Base-by-base conservation (phyloP, 2,888 invertebrate species). In the Drosophila macrospina region DNA sequence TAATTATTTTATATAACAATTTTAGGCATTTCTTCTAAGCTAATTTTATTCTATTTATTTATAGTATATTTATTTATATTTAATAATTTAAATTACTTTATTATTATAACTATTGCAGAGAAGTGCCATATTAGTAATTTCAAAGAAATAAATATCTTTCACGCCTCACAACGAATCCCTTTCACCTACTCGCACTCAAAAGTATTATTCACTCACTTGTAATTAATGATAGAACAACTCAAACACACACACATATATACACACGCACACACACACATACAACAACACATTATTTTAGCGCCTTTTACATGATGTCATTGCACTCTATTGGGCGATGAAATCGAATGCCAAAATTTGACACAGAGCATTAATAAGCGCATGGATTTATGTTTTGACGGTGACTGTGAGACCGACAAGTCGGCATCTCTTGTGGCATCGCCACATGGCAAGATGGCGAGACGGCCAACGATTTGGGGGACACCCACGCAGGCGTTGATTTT, bases 401-500 rank as follows among this genome's bases (percentile, higher is more conserved):
- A 30, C 60, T 67, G 24, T 26, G 32, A 13, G 47, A 16, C 32
- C 26, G 47, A 47, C 54, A 42, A 36, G 57, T 56, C 37, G 54
- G 28, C 50, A 44, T 44, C 44, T 42, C 68, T 41, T 44, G 60
- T 30, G 68, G 68, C 55, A 39, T 54, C 52, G 20, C 26, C 36
- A 13, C 44, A 28, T n/a, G 26, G n/a, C 44, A 11, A 44, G 15
- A 16, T 20, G 20, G 20, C 26, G n/a, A 42, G 48, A 50, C 61
- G 44, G 28, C 28, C 2, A 28, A 28, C 28, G 8, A 20, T 20
- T 39, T 41, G 64, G 47, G 57, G 86, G 66, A 88, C 88, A 88
- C 85, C 85, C 85, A 86, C 85, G 88, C 78, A 69, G 85, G 79
- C 86, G 86, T 86, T 86, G 85, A 86, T 79, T 86, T 87, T 87